Evolutionary conservation across 2,888 invertebrate species (phyloP).

Genomic region (Drosophila cognata): DNA sequence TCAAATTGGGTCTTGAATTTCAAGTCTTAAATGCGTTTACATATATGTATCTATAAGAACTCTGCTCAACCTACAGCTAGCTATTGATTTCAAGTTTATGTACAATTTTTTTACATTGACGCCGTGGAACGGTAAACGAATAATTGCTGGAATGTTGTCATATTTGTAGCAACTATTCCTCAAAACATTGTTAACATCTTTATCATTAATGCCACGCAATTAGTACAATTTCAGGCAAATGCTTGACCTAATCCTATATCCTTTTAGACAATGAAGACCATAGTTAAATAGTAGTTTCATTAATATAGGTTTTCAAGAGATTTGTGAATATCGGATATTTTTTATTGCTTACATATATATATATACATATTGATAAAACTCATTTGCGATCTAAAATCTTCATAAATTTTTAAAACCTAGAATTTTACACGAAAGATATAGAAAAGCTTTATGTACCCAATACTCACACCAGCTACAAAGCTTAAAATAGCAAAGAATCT

Average conservation of each 20-base stretch:
- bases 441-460: neutral
- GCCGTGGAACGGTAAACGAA: neutral
- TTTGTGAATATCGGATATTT: neutral
- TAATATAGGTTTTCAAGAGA: neutral
- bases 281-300: neutral
- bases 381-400: neutral
- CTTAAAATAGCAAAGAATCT: neutral
- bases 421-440: neutral
- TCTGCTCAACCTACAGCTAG: neutral
- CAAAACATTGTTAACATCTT: neutral
- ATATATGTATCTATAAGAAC: neutral
- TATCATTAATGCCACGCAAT: neutral
- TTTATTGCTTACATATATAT: neutral
- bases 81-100: neutral
- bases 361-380: neutral
- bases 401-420: neutral
- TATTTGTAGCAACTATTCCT: neutral
- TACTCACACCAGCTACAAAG: neutral
- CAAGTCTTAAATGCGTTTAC: neutral
- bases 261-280: neutral
- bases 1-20: constrained; percentile 1
- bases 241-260: neutral
- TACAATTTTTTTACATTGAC: neutral
- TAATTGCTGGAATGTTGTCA: neutral
- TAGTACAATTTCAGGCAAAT: neutral